Evolutionary conservation across 2,888 invertebrate genomes (phyloP), one percentile per base, ranked within the genome.

Genomic region (Pristionchus mayeri): DNA sequence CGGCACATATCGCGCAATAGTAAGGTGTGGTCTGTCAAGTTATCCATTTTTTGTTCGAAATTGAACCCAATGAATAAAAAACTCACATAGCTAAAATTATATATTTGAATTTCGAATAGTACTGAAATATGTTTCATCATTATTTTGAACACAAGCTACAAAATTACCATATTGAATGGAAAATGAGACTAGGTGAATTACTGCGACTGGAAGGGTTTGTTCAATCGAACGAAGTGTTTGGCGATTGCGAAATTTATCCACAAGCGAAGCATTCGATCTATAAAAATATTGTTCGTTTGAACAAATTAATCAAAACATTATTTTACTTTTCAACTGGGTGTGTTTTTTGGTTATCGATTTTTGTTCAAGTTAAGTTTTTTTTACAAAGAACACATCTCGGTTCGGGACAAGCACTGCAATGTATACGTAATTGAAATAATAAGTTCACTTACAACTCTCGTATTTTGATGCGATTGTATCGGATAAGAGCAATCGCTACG

Each of bases 201-300:
- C 18, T 3, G 76, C 27, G 1, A 48, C 76, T 2, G 76, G 76
- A 11, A 78, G 34, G 18, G 50, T 30, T 18, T 78, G 76, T 16
- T 50, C 21, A 24, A 48, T 48, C 2, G 76, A 78, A 1, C 50
- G 50, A 18, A 78, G 50, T 4, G 76, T 78, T 40, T 78, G 76
- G 2, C 76, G 76, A 30, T 78, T 21, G 2, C 76, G 76, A 24
- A 78, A 78, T 34, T 78, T 78, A 30, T 50, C 50, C 13, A 27
- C 24, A 4, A 78, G 34, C 3, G 71, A 16, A 71, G 71, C 40
- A 30, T 34, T n/a, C 6, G 71, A 37, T 9, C 16, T 54, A 4
- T 4, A 4, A 54, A 54, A 13, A n/a, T n/a, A n/a, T 18, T 54
- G 16, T 54, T 21, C 21, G 4, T 54, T 13, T 13, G 44, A 44